Conservation (phyloP, 1,140 invertebrate genomes). For the Lerema accius region DNA sequence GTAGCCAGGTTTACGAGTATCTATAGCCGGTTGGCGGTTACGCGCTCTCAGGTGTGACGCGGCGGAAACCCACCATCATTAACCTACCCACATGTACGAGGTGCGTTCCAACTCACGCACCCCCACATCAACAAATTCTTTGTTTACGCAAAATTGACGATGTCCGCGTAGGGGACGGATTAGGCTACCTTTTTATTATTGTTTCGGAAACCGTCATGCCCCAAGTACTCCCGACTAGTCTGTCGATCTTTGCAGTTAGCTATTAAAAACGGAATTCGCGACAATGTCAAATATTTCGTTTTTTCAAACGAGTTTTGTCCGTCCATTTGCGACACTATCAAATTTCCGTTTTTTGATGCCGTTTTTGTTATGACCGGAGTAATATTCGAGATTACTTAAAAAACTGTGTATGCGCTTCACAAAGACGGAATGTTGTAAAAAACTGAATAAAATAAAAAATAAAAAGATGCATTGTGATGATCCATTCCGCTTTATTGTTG, state of each 20-base stretch:
- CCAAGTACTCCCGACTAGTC: constrained; percentile 8
- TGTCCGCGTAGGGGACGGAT: constrained; percentile 67
- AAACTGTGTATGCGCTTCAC: constrained; percentile 21
- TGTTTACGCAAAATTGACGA: constrained; percentile 54
- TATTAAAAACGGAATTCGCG: constrained; percentile 10
- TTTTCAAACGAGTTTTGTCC: constrained; percentile 7
- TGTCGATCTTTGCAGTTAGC: constrained; percentile 6
- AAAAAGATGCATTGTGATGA: constrained; percentile 15
- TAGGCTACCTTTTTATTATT: constrained; percentile 44
- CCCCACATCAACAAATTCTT: constrained; percentile 48
- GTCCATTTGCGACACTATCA: constrained; percentile 14
- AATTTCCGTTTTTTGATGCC: constrained; percentile 16
- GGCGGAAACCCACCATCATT: constrained; percentile 79
- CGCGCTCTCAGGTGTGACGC: constrained; percentile 78
- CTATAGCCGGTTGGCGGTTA: constrained; percentile 77
- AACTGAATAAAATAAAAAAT: constrained; percentile 16
- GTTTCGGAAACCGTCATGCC: constrained; percentile 24
- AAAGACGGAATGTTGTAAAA: constrained; percentile 20
- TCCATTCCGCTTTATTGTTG: constrained; percentile 10
- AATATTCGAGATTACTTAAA: constrained; percentile 15
- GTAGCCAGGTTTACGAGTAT: constrained; percentile 57
- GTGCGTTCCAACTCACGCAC: constrained; percentile 54
- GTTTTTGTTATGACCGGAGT: constrained; percentile 14
- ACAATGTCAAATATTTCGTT: constrained; percentile 16
- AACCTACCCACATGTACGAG: constrained; percentile 72